Evolutionary conservation across 1,140 invertebrate species (phyloP).

Genomic region (Penaeus chinensis): DNA sequence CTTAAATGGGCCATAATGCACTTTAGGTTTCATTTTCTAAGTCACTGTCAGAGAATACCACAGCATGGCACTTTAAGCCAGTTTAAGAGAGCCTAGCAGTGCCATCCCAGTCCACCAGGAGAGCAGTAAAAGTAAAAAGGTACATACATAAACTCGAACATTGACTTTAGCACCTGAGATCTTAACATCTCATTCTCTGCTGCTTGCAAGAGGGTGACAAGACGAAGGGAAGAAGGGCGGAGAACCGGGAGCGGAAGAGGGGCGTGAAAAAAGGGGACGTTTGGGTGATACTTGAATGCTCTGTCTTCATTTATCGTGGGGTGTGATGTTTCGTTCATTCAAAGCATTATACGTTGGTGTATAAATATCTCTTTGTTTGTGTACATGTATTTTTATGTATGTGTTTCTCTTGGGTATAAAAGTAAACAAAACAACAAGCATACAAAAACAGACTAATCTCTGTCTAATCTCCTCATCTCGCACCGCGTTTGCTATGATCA

Average conservation of each 20-base stretch:
- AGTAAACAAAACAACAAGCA: no score
- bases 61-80: conserved; percentile 17
- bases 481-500: no score
- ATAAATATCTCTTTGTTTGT: background rate
- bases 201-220: no score
- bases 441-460: no score
- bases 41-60: conserved; percentile 18
- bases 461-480: no score
- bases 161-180: background rate
- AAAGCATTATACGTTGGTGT: background rate
- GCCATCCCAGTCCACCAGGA: conserved; percentile 16
- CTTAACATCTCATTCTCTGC: background rate
- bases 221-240: no score
- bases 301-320: no score
- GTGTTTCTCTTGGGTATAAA: background rate
- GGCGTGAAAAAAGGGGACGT: no score
- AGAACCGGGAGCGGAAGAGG: no score
- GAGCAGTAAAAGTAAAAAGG: conserved; percentile 22
- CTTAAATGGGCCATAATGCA: conserved; percentile 6
- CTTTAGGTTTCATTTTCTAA: conserved; percentile 27
- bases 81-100: conserved; percentile 31
- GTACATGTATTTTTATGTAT: conserved; percentile 2
- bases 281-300: no score
- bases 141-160: conserved; percentile 22
- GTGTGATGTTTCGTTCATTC: no score